Conservation (phyloP, 2,888 invertebrate genomes). For the Muschampia plurimacula region DNA sequence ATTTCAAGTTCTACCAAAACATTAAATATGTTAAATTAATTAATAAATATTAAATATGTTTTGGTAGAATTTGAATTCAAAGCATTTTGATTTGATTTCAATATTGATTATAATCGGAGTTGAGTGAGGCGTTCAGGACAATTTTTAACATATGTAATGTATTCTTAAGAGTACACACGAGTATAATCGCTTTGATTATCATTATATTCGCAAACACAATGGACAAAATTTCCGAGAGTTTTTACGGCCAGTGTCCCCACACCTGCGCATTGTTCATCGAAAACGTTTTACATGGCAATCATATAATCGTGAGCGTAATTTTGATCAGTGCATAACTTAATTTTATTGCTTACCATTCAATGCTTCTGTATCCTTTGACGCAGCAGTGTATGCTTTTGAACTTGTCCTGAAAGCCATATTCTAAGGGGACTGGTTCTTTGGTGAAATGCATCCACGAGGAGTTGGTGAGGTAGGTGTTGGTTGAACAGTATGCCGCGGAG, state of each 20-base stretch:
- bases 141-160: constrained; percentile 8
- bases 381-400: constrained; percentile 93
- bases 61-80: neutral
- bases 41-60: too few relatives aligned
- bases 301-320: constrained; percentile 52
- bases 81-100: constrained; percentile 11
- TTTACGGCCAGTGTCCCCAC: constrained; percentile 81
- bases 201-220: constrained; percentile 71
- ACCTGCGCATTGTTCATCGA: constrained; percentile 84
- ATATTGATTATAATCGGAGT: constrained; percentile 25
- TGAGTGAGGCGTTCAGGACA: constrained; percentile 8
- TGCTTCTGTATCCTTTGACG: constrained; percentile 90
- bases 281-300: constrained; percentile 52
- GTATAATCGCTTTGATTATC: constrained; percentile 51
- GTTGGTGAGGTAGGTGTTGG: constrained; percentile 84
- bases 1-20: neutral
- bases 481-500: constrained; percentile 84
- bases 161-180: constrained; percentile 34
- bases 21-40: too few relatives aligned
- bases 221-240: constrained; percentile 66
- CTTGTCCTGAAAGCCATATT: constrained; percentile 88
- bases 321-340: constrained; percentile 44
- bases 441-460: constrained; percentile 90
- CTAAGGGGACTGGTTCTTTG: constrained; percentile 88
- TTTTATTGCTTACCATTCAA: constrained; percentile 89